Evolutionary conservation across 2,113 vertebrate genomes (phyloP).

Genomic region (Pterocles orientalis): DNA sequence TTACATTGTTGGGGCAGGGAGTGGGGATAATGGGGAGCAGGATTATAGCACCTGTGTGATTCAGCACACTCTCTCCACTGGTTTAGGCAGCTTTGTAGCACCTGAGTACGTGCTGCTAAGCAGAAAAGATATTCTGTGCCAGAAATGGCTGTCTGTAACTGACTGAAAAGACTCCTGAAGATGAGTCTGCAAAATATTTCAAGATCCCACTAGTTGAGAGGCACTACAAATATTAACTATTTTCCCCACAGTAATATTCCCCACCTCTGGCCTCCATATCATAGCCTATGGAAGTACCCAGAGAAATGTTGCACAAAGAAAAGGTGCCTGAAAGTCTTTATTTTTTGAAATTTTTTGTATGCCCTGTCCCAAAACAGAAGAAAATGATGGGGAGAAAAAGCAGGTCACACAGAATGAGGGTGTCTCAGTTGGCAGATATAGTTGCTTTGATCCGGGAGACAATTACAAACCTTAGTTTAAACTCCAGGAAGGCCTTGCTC

Average conservation of each 20-base stretch:
- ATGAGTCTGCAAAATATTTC: background rate
- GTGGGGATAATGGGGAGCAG: fast-evolving
- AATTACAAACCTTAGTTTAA: constrained; percentile 85
- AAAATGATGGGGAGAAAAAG: background rate
- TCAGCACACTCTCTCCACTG: background rate
- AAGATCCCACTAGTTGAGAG: background rate
- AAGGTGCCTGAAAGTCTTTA: background rate
- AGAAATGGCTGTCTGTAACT: background rate
- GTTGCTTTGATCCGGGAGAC: constrained; percentile 76
- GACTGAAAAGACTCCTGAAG: background rate
- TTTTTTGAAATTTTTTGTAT: background rate
- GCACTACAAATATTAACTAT: background rate
- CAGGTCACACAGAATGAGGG: background rate
- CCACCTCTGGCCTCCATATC: too few species aligned
- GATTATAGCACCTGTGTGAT: background rate
- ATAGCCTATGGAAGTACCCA: background rate
- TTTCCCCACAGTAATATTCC: background rate
- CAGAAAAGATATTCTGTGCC: background rate
- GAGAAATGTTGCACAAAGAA: background rate
- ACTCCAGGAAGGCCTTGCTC: constrained; percentile 79
- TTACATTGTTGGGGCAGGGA: too few species aligned
- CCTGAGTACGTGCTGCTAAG: background rate
- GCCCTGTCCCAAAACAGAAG: background rate
- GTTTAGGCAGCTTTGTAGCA: background rate
- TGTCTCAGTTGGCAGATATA: constrained; percentile 68